phyloP scores from a whole-genome alignment of 2,888 invertebrate genomes.

The Euphydryas editha region DNA sequence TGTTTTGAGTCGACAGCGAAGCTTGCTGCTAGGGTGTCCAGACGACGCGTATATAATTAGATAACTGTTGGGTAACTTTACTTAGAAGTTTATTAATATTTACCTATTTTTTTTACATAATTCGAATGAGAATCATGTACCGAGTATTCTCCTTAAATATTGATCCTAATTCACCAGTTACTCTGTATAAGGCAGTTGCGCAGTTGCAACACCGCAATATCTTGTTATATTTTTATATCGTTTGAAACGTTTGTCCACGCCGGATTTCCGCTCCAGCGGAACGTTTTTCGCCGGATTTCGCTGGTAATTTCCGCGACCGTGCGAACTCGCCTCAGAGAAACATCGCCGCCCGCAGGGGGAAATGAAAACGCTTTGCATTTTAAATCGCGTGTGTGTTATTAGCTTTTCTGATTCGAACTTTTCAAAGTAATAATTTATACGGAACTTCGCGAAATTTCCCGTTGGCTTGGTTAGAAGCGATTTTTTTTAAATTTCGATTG shows the following conservation, averaged over 20 bases:
- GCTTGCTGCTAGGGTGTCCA: too few relatives aligned
- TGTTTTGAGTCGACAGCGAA: too few relatives aligned
- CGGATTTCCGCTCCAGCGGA: conserved; percentile 54
- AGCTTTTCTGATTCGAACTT: conserved; percentile 51
- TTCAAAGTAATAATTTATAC: conserved; percentile 32
- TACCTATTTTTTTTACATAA: too few relatives aligned
- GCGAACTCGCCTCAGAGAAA: conserved; percentile 59
- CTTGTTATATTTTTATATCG: conserved; percentile 45
- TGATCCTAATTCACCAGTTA: too few relatives aligned
- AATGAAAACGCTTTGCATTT: conserved; percentile 71
- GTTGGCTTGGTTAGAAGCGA: neutral
- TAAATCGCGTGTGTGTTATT: conserved; percentile 62
- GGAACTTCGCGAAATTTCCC: conserved; percentile 1
- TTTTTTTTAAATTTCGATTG: conserved; percentile 47
- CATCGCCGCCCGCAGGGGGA: conserved; percentile 54
- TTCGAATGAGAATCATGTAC: too few relatives aligned
- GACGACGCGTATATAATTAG: too few relatives aligned
- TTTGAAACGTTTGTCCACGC: conserved; percentile 51
- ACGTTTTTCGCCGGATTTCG: conserved; percentile 59
- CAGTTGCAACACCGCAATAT: neutral
- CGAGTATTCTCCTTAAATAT: too few relatives aligned
- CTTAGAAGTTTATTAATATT: too few relatives aligned
- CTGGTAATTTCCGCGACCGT: conserved; percentile 70
- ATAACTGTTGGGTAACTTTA: too few relatives aligned
- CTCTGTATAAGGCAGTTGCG: neutral